A percentile compares a stretch with the other conserved stretches of the same genome.
phyloP scores from a whole-genome alignment of 2,888 invertebrate genomes.

The Criorhina ranunculi region DNA sequence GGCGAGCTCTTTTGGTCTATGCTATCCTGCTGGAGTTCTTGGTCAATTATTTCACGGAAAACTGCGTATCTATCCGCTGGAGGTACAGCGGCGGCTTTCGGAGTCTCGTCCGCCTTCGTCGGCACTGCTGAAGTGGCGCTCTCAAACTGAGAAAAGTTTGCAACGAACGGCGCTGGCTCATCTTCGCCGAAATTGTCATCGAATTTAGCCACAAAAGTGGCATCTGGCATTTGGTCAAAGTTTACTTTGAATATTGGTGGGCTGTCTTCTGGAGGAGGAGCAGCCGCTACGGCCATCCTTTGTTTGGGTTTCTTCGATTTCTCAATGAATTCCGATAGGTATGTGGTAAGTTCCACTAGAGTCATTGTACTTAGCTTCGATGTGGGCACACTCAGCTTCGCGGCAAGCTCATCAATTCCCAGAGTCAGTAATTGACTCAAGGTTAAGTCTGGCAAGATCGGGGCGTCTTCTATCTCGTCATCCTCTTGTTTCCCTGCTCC shows the following conservation, averaged over 20 bases:
- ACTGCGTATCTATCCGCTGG: conserved; percentile 94
- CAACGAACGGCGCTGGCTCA: conserved; percentile 86
- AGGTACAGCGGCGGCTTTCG: conserved; percentile 82
- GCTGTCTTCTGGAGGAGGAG: conserved; percentile 51
- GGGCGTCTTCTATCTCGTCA: conserved; percentile 61
- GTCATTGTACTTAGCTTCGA: conserved; percentile 93
- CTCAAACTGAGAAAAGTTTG: conserved; percentile 88
- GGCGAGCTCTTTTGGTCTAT: conserved; percentile 77
- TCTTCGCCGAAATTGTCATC: conserved; percentile 88
- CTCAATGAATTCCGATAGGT: conserved; percentile 88
- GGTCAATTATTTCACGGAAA: conserved; percentile 93
- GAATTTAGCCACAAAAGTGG: conserved; percentile 86
- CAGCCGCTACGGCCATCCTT: neutral
- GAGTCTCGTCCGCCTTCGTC: conserved; percentile 45
- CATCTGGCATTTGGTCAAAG: conserved; percentile 82
- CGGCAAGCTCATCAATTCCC: conserved; percentile 92
- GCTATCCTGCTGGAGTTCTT: conserved; percentile 87
- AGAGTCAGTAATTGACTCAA: conserved; percentile 92
- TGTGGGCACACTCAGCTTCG: conserved; percentile 90
- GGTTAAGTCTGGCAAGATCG: conserved; percentile 88
- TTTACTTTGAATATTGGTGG: conserved; percentile 83
- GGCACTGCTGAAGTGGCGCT: conserved; percentile 78
- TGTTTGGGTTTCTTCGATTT: conserved; percentile 83
- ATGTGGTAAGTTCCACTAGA: conserved; percentile 93
- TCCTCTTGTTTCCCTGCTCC: conserved; percentile 68